These are phyloP conservation scores for Podilymbus podiceps DNA, from an alignment of 2,113 vertebrate genomes.

Conservation along the genomic window DNA sequence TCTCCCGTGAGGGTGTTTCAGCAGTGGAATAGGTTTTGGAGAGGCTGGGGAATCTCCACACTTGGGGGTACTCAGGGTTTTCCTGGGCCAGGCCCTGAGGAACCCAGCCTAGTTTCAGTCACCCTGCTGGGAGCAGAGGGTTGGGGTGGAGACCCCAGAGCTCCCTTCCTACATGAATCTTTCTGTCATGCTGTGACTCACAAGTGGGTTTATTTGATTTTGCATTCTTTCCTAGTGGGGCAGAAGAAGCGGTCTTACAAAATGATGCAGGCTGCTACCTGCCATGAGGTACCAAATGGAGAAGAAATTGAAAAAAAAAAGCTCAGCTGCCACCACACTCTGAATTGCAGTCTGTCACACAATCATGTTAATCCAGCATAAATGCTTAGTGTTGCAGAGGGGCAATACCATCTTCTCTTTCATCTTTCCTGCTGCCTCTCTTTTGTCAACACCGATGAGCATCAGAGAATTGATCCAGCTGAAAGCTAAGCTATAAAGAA, in stretches of 20 bases:
- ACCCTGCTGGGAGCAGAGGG: neutral
- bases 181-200: neutral
- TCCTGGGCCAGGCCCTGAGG: neutral
- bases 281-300: neutral
- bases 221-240: neutral
- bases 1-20: neutral
- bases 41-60: neutral
- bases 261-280: neutral
- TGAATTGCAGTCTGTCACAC: neutral
- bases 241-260: neutral
- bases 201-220: neutral
- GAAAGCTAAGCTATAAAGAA: conserved; percentile 5
- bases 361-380: neutral
- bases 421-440: neutral
- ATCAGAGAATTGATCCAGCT: neutral
- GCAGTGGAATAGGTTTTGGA: neutral
- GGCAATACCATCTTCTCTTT: neutral
- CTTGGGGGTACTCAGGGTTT: neutral
- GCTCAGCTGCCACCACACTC: neutral
- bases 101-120: neutral
- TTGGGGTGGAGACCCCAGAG: neutral
- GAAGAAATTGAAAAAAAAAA: neutral
- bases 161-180: neutral
- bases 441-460: conserved; percentile 24
- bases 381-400: neutral